A percentile compares a stretch with the other conserved stretches of the same genome.
Conservation (phyloP, 2,797 vertebrate genomes). For the Heliangelus exortis region DNA sequence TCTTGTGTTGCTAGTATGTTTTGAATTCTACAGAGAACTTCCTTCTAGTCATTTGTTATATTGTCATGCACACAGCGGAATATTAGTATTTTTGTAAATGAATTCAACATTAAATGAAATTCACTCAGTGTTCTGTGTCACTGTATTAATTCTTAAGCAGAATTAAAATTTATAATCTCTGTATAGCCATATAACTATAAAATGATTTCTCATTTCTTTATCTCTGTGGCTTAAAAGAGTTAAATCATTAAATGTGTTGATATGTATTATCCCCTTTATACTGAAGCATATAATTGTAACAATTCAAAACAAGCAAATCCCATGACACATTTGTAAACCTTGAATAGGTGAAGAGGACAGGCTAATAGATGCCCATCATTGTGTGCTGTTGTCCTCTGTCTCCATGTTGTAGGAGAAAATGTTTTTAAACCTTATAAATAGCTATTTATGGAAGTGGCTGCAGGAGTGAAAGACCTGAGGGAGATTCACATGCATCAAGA, state of each 20-base stretch:
- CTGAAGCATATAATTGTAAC: not conserved
- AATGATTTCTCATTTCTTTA: not conserved
- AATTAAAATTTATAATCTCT: not conserved
- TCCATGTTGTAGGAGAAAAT: not conserved
- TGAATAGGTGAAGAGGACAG: not conserved
- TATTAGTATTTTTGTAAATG: not conserved
- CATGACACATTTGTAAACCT: not conserved
- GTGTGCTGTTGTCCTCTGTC: not conserved
- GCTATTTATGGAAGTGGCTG: not conserved
- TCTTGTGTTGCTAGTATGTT: not conserved
- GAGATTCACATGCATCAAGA: not conserved
- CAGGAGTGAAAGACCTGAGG: not conserved
- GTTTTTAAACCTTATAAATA: not conserved
- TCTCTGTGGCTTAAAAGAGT: not conserved
- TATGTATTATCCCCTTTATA: not conserved
- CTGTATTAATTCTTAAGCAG: not conserved
- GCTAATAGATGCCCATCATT: not conserved
- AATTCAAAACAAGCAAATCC: not conserved
- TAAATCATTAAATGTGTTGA: not conserved
- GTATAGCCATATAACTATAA: not conserved
- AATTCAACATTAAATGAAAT: not conserved
- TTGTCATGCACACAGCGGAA: not conserved
- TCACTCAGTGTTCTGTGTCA: not conserved
- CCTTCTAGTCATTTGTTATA: not conserved
- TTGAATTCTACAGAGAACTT: not conserved